A percentile compares a stretch with the other conserved stretches of the same genome.
phyloP scores from a whole-genome alignment of 2,797 vertebrate species.

The Petrocephalus sullivani region DNA sequence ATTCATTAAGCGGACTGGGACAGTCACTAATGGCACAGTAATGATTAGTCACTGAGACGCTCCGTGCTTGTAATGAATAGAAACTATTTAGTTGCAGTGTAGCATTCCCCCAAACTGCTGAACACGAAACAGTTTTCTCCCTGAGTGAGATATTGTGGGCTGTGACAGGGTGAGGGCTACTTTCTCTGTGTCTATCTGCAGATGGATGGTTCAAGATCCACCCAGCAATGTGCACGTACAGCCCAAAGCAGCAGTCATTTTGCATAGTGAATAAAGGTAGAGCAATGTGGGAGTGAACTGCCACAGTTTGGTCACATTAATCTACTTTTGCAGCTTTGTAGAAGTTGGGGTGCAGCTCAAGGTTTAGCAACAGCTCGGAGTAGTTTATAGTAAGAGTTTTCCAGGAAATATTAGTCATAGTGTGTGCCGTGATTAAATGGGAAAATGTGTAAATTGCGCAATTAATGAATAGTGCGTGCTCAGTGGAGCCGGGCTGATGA shows the following conservation, averaged over 20 bases:
- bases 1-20: not conserved
- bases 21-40: not conserved
- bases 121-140: not conserved
- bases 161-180: not conserved
- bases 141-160: not conserved
- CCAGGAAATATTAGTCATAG: conserved; percentile 10
- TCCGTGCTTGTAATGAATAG: not conserved
- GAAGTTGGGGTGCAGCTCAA: not conserved
- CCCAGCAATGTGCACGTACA: not conserved
- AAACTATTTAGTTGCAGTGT: not conserved
- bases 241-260: not conserved
- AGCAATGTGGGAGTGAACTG: not conserved
- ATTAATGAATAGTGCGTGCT: not conserved
- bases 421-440: not conserved
- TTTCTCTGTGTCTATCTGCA: not conserved
- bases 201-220: not conserved
- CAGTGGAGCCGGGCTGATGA: not conserved
- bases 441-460: not conserved
- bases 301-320: not conserved
- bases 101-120: not conserved
- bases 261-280: not conserved
- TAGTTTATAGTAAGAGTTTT: not conserved
- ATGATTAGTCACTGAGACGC: not conserved
- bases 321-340: conserved; percentile 3
- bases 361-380: not conserved